Base-by-base conservation (phyloP, 2,888 invertebrate genomes). In the Dolichomitus sp. region DNA sequence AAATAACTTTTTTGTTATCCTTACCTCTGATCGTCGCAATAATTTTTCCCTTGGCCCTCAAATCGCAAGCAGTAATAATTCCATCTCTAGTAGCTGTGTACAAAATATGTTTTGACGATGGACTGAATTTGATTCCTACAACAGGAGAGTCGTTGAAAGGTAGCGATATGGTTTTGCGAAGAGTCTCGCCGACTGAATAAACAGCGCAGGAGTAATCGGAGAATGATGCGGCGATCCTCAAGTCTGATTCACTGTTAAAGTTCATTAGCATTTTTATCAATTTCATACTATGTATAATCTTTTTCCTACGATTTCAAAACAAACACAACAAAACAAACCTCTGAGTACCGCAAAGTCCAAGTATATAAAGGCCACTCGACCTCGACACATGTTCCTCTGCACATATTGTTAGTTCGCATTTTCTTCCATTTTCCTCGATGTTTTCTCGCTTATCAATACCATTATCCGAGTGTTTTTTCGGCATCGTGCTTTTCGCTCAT, bases 21-120 rank as follows among this genome's bases (percentile, higher is more conserved):
- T 85, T 90, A 94, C 94, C 94, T 92, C 91, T 93, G 87, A 94
- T 95, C 89, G 93, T 94, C 74, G 89, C 92, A 86, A 92, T 91
- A 73, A 91, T 86, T 88, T 94, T 93, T 61, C 93, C 94, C 75
- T 95, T 94, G 0, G 94, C 93, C 88, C 97, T 93, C 1, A 95
- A 94, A 91, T 97, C 97, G 95, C 96, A 96, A 69, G 96, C 90
- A 87, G 95, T 95, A 40, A 97, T 93, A 27, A 91, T 86, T 0
- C 96, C 96, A 90, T 96, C 95, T 57, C 93, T 92, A 0, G 95
- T 95, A 0, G 95, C 94, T 0, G 95, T 95, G 89, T 96, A 96
- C 27, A 97, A 86, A 59, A 96, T 92, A 89, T 95, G 93, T 69
- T 94, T 95, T 70, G 96, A 95, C 19, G 93, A 94, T 0, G 94